Evolutionary conservation across 2,113 vertebrate genomes (phyloP), one percentile per base, ranked within the genome.

Genomic region (Salvator merianae): DNA sequence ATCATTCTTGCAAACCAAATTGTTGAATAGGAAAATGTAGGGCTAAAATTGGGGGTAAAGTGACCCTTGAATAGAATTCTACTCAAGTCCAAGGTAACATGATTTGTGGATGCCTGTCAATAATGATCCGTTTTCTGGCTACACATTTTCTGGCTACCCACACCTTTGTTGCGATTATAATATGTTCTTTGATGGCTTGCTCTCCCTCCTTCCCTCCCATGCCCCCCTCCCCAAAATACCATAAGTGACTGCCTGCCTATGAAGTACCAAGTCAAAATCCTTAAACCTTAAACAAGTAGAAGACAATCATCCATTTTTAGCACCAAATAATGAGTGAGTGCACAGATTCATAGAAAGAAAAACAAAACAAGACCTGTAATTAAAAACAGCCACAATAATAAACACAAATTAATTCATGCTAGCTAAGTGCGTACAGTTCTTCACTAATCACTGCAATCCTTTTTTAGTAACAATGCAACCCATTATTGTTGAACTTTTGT

Each of bases 401-500:
- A 82, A 76, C 3, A 70, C 47, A 36, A 18, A 84, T 86, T 63
- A 62, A 79, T 84, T 86, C 80, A 8, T 66, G 86, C 22, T 30
- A 30, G 34, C 0, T 5, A 43, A 28, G 62, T 1, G 24, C 0
- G 0, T 55, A 13, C 69, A 88, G 82, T 65, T 34, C 36, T 76
- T 63, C 26, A 69, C 43, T 79, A 85, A 81, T 62, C 79, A 84
- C n/a, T 77, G 18, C 55, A 40, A 84, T 83, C 88, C 77, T 84
- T 73, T 73, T 79, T 83, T 18, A 87, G 82, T 63, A 89, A 75
- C 26, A 91, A 50, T 0, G 0, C 34, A 83, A 36, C 8, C 71
- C 22, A 32, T 89, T 90, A 86, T 81, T 82, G 86, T 79, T 79
- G 78, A 89, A 90, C 76, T 91, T 90, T 47, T 47, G 24, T 79